Evolutionary conservation across 2,113 vertebrate genomes (phyloP).

Genomic region (Onychostoma macrolepis): DNA sequence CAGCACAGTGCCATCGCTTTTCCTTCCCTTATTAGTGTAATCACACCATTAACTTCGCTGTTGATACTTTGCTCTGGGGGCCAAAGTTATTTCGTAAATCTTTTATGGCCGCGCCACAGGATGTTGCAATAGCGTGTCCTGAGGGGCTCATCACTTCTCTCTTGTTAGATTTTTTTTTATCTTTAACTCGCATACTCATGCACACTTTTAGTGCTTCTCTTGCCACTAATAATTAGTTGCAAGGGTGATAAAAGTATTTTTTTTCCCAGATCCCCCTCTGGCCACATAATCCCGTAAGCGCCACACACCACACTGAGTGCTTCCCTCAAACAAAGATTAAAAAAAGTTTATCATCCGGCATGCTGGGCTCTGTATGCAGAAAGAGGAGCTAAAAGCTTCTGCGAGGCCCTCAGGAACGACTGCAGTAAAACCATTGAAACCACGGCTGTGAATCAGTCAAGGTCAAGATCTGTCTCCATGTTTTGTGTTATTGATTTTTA

Average conservation of each 20-base stretch:
- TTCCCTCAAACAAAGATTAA: conserved; percentile 20
- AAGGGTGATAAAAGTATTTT: conserved; percentile 28
- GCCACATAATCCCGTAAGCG: conserved; percentile 19
- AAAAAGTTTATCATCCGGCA: neutral
- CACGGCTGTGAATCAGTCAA: neutral
- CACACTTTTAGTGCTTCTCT: conserved; percentile 5
- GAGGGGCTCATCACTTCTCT: conserved; percentile 25
- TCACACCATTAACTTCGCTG: conserved; percentile 50
- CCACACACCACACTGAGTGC: conserved; percentile 1
- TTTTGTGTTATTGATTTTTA: conserved; percentile 1
- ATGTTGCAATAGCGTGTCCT: conserved; percentile 26
- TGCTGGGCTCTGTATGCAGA: conserved; percentile 10
- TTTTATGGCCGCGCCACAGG: conserved; percentile 42
- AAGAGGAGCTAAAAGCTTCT: neutral
- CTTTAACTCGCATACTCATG: neutral
- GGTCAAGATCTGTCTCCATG: neutral
- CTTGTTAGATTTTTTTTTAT: neutral
- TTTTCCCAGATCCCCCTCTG: neutral
- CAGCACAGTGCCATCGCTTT: conserved; percentile 18
- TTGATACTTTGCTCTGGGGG: conserved; percentile 53
- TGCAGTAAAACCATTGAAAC: neutral
- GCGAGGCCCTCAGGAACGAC: neutral
- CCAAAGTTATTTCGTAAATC: conserved; percentile 58
- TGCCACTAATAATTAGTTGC: conserved; percentile 23
- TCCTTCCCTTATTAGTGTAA: conserved; percentile 52